Conservation (phyloP, 2,797 vertebrate genomes). For the Mus spretus region DNA sequence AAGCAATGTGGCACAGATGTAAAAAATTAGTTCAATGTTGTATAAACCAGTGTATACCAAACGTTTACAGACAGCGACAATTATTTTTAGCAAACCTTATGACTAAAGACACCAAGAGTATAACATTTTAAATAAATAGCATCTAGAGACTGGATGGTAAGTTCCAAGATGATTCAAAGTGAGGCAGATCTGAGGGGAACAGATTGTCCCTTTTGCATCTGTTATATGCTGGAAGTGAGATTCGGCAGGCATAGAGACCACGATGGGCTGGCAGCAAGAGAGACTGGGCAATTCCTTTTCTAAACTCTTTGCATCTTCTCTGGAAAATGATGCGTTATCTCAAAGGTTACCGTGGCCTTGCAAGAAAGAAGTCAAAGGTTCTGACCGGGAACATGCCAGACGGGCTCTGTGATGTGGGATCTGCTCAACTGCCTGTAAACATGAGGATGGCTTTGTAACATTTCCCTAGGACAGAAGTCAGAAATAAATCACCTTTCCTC, state of each 20-base stretch:
- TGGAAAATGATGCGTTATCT: background rate
- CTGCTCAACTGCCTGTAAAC: background rate
- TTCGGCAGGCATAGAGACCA: rapidly evolving
- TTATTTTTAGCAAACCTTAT: constrained; percentile 16
- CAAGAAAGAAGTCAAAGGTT: constrained; percentile 13
- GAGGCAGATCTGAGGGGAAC: background rate
- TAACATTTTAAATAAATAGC: constrained; percentile 2
- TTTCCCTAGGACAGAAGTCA: constrained; percentile 17
- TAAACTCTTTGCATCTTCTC: background rate
- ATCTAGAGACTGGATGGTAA: constrained; percentile 16
- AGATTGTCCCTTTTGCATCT: background rate
- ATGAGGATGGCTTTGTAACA: constrained; percentile 19
- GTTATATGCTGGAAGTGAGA: background rate
- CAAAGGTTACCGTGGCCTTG: background rate
- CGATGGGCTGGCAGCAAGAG: background rate
- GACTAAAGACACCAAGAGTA: background rate
- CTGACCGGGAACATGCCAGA: background rate
- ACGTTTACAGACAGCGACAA: background rate
- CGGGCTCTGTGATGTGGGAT: background rate
- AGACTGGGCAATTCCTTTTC: background rate
- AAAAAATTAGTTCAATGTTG: background rate
- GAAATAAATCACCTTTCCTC: constrained; percentile 22
- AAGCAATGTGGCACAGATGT: background rate
- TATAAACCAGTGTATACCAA: constrained; percentile 12
- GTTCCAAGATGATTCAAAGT: background rate